Conservation (phyloP, 2,888 invertebrate species). For the Troides aeacus region DNA sequence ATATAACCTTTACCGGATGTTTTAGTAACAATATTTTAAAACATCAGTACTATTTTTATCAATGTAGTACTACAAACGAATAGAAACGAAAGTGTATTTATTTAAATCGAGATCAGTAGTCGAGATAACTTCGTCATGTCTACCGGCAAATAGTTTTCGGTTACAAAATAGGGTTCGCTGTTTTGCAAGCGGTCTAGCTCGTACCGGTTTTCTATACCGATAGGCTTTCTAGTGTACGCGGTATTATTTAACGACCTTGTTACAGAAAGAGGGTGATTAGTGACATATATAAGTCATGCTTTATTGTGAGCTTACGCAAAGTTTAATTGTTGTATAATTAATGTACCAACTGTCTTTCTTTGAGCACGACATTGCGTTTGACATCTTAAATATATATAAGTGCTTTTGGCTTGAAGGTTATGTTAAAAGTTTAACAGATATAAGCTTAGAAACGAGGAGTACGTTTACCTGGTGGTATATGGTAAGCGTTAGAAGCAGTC, state of each 20-base stretch:
- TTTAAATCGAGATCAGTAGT: slow-evolving; percentile 3
- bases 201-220: slow-evolving; percentile 33
- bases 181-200: slow-evolving; percentile 32
- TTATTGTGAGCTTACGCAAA: background rate
- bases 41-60: background rate
- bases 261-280: slow-evolving; percentile 14
- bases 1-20: too few species aligned
- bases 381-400: background rate
- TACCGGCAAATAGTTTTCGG: slow-evolving; percentile 22
- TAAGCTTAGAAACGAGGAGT: too few species aligned
- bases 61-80: slow-evolving; percentile 1
- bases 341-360: background rate
- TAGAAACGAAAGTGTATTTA: slow-evolving; percentile 16
- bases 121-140: slow-evolving; percentile 7
- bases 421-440: too few species aligned
- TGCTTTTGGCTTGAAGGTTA: too few species aligned
- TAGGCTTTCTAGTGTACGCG: slow-evolving; percentile 34
- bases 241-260: slow-evolving; percentile 25
- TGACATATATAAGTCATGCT: background rate
- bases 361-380: background rate
- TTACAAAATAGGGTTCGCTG: slow-evolving; percentile 28
- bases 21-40: too few species aligned
- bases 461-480: too few species aligned
- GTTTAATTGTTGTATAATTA: background rate
- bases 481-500: too few species aligned